Base-by-base conservation (phyloP, 1,140 invertebrate species). In the Zelostemma sp. region DNA sequence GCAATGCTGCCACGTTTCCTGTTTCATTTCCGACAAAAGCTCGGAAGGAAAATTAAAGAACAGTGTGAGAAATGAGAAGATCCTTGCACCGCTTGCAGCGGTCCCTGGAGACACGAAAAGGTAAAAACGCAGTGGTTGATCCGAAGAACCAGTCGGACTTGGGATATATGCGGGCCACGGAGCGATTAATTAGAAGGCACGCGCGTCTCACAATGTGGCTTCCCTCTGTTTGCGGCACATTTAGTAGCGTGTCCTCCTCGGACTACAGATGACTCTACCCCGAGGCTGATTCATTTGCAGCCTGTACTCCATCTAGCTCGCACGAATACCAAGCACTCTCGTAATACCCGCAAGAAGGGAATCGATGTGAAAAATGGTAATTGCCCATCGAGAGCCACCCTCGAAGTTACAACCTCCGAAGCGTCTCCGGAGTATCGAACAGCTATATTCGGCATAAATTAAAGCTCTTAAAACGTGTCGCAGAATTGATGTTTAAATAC, bases 171-270 rank as follows among this genome's bases (percentile, higher is more conserved):
- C 70, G 57, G 56, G 58, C 56, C 70, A 71, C 67, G 73, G 71
- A 70, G 58, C 64, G 64, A 75, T 75, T 75, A 75, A 75, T 73
- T 75, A 73, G 71, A 71, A 71, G 65, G 61, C 74, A 73, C 71
- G 70, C 63, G 68, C 70, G 38, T 19, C 56, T 59, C 25, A 14
- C 46, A 35, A 46, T 59, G 56, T 50, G 47, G 54, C 69, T 64
- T 69, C 69, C 68, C 66, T 69, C 69, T 74, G 72, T 74, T 74
- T 72, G 72, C 68, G 68, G 72, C 65, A 70, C 68, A 74, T 74
- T 74, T 74, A 74, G 72, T 67, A 70, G 63, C 60, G 48, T 64
- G 72, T 73, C 67, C 72, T 73, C 67, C 62, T 67, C 58, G 54
- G 72, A 73, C 72, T 73, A 70, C 72, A 70, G 72, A 74, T 74